A percentile compares a stretch with the other conserved stretches of the same genome.
phyloP scores from a whole-genome alignment of 1,140 invertebrate species.

The Druon quercuslanigerum region DNA sequence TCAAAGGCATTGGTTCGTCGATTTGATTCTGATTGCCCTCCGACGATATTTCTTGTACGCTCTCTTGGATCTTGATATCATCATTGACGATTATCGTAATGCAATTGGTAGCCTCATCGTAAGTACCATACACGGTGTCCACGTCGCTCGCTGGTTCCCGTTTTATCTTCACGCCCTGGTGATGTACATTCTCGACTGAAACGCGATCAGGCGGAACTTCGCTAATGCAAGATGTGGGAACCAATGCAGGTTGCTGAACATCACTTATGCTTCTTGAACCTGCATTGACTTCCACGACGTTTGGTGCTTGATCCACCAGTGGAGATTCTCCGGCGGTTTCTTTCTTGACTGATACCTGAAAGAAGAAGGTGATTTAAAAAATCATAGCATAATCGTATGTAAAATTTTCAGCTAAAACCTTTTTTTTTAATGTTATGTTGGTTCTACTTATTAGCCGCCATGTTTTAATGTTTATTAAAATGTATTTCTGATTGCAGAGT shows the following conservation, averaged over 20 bases:
- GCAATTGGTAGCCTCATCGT: conserved; percentile 83
- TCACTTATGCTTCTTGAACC: conserved; percentile 66
- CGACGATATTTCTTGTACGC: conserved; percentile 64
- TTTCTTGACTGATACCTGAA: conserved; percentile 51
- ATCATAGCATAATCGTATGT: too few relatives aligned
- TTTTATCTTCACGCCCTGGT: conserved; percentile 72
- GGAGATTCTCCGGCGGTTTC: conserved; percentile 59
- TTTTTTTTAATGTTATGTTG: too few relatives aligned
- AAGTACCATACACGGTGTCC: conserved; percentile 79
- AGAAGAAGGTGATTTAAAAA: conserved; percentile 24
- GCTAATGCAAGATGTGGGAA: not conserved
- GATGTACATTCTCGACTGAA: not conserved
- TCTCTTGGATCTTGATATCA: conserved; percentile 65
- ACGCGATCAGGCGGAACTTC: not conserved
- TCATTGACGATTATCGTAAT: conserved; percentile 82
- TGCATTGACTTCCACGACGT: conserved; percentile 87
- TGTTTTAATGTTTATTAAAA: too few relatives aligned
- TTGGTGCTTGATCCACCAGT: conserved; percentile 89
- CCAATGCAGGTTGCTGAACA: not conserved
- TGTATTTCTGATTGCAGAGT: too few relatives aligned
- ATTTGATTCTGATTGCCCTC: conserved; percentile 40
- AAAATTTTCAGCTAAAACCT: too few relatives aligned
- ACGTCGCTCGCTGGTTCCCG: conserved; percentile 54
- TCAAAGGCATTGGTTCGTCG: conserved; percentile 44
- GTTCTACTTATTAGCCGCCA: too few relatives aligned